Percentiles rank a stretch among this genome's conserved stretches.
phyloP scores from a whole-genome alignment of 2,888 invertebrate genomes.

The Torymus aiolomorphi region DNA sequence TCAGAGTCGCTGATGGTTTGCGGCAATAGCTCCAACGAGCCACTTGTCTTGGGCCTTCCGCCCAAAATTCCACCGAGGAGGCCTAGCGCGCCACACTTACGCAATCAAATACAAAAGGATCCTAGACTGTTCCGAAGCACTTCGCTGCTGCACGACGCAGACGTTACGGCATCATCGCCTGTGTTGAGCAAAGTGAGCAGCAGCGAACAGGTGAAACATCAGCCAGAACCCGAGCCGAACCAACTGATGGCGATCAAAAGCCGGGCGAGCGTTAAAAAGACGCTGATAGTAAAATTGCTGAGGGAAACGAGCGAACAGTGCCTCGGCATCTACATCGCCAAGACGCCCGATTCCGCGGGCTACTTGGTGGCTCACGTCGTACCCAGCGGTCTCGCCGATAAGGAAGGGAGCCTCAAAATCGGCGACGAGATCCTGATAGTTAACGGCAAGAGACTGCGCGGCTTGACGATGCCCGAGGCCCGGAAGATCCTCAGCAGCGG shows the following conservation, averaged over 20 bases:
- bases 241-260: conserved; percentile 52
- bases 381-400: conserved; percentile 83
- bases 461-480: conserved; percentile 82
- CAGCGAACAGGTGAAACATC: neutral
- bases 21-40: conserved; percentile 52
- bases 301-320: conserved; percentile 80
- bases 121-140: conserved; percentile 53
- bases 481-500: conserved; percentile 80
- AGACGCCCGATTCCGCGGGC: conserved; percentile 78
- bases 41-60: conserved; percentile 58
- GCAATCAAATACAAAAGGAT: conserved; percentile 60
- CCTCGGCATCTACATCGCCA: conserved; percentile 85
- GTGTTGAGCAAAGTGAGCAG: neutral
- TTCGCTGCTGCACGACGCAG: conserved; percentile 43
- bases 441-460: conserved; percentile 83
- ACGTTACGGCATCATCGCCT: neutral
- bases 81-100: conserved; percentile 59
- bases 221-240: neutral
- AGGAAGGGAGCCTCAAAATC: conserved; percentile 81
- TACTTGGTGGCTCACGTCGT: conserved; percentile 85
- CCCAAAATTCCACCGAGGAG: conserved; percentile 70
- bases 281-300: conserved; percentile 78
- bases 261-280: conserved; percentile 68
- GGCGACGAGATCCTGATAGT: conserved; percentile 86
- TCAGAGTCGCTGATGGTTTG: conserved; percentile 62